A percentile compares a stretch with the other conserved stretches of the same genome.
Evolutionary conservation across 2,888 invertebrate species (phyloP).

Genomic region (Oscheius onirici): DNA sequence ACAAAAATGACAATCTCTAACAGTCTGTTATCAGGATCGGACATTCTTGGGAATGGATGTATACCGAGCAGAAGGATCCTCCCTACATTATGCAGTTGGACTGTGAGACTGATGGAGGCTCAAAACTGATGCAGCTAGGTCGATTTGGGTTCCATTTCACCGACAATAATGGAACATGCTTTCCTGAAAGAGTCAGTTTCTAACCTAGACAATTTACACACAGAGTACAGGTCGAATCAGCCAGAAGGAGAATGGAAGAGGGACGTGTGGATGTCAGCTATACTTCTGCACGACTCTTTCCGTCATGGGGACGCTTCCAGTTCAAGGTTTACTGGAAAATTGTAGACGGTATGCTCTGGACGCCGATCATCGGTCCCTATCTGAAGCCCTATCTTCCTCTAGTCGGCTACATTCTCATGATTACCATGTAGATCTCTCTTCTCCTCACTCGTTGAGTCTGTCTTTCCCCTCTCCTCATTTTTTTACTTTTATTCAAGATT

Average conservation of each 20-base stretch:
- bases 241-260: slow-evolving; percentile 63
- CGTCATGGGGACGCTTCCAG: slow-evolving; percentile 60
- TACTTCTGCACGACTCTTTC: slow-evolving; percentile 40
- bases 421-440: slow-evolving; percentile 60
- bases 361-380: slow-evolving; percentile 62
- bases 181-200: slow-evolving; percentile 47
- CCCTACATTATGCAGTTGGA: slow-evolving; percentile 70
- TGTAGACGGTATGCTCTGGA: slow-evolving; percentile 66
- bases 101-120: slow-evolving; percentile 70
- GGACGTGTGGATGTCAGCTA: slow-evolving; percentile 63
- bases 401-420: slow-evolving; percentile 70
- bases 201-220: background rate
- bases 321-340: slow-evolving; percentile 69
- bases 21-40: slow-evolving; percentile 52
- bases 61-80: slow-evolving; percentile 67
- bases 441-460: background rate
- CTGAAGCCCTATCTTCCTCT: slow-evolving; percentile 69
- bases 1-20: slow-evolving; percentile 27
- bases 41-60: slow-evolving; percentile 71
- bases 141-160: slow-evolving; percentile 70
- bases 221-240: slow-evolving; percentile 51
- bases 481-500: background rate
- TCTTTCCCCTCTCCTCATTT: background rate
- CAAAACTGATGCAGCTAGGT: slow-evolving; percentile 68
- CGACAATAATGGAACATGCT: slow-evolving; percentile 65